Base-by-base conservation (phyloP, 2,113 vertebrate species). In the Edolisoma coerulescens region DNA sequence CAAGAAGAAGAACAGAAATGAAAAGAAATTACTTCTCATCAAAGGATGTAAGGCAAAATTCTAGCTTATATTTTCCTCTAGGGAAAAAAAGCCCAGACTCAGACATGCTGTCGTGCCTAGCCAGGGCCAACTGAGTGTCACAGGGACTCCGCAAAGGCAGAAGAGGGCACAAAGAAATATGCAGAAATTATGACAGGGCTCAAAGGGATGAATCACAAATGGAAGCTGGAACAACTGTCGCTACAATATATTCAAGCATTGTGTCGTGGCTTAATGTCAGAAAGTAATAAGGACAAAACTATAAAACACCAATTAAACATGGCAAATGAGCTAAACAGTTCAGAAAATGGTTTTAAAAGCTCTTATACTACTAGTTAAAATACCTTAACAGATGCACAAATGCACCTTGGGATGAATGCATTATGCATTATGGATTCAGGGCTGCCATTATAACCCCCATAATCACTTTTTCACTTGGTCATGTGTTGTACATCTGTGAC, bases 321-420 rank as follows among this genome's bases (percentile, higher is more conserved):
- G 70, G 42, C 12, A 82, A 95, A 95, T 93, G 80, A 94, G 35
- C 20, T 59, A 84, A 94, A 93, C 65, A 67, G 50, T 89, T 87
- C 74, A 80, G 53, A 78, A 92, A 95, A 89, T 26, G 2, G 22
- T 53, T 89, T 96, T 79, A 52, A 87, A 87, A 82, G 37, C 65
- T 81, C 74, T 94, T 84, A 82, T 7, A 18, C 11, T 56, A 84
- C 47, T 42, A 84, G 68, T 75, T 90, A 95, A 96, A 95, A 81
- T 80, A 87, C 64, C 56, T 94, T 94, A 95, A 81, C 88, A 96
- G 90, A 95, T 95, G 90, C 41, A 87, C n/a, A 95, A 96, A 81
- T 79, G 56, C 65, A 95, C 74, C 79, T 94, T 89, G 95, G 83
- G 83, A 93, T 86, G 76, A 90, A 95, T 79, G 28, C 18, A 75